phyloP scores from a whole-genome alignment of 2,888 invertebrate species.

The Rhodophaea formosa region DNA sequence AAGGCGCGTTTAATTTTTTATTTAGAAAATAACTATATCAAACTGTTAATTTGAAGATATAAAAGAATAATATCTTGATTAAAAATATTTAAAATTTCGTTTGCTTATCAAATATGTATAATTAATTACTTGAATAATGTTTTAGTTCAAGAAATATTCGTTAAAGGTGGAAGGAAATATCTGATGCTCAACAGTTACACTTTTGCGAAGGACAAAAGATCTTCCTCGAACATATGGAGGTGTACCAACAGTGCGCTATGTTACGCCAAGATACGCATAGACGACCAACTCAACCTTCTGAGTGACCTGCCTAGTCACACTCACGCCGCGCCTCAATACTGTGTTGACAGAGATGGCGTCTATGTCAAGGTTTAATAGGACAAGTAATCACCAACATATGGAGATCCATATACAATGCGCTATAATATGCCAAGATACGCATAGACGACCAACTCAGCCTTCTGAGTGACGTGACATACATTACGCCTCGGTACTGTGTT shows the following conservation, averaged over 20 bases:
- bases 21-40: too few species aligned
- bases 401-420: too few species aligned
- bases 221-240: not conserved
- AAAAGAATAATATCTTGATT: too few species aligned
- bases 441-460: too few species aligned
- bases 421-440: too few species aligned
- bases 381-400: not conserved
- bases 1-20: too few species aligned
- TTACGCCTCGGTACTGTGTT: too few species aligned
- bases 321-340: conserved; percentile 2
- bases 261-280: conserved; percentile 5
- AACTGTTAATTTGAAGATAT: too few species aligned
- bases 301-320: not conserved
- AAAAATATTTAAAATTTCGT: too few species aligned
- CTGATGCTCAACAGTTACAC: conserved; percentile 5
- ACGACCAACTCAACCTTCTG: not conserved
- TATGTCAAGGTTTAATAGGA: not conserved
- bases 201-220: not conserved
- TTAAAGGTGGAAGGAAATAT: not conserved
- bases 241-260: conserved; percentile 6
- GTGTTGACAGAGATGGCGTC: not conserved
- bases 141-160: not conserved
- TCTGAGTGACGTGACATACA: too few species aligned
- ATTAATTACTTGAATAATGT: too few species aligned
- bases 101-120: too few species aligned